Evolutionary conservation across 1,140 invertebrate species (phyloP).

Genomic region (Drosophila sturtevanti): DNA sequence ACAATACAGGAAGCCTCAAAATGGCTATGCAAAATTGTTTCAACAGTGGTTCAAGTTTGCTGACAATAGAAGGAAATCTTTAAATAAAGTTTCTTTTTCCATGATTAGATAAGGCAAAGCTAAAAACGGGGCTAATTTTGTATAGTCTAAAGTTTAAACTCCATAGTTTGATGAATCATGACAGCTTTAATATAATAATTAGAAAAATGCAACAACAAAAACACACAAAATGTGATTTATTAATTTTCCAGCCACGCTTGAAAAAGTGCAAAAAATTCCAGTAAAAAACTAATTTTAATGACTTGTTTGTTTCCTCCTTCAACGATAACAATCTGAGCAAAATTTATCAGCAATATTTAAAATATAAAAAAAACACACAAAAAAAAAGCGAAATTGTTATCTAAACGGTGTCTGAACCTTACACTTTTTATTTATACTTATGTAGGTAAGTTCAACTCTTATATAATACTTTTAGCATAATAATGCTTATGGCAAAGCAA

Average conservation of each 20-base stretch:
- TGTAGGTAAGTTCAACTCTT: constrained; percentile 6
- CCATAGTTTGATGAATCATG: background rate
- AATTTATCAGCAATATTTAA: background rate
- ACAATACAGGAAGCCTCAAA: constrained; percentile 4
- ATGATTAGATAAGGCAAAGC: background rate
- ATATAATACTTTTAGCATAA: background rate
- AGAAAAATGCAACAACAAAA: background rate
- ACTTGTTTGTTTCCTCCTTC: background rate
- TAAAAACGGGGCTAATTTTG: background rate
- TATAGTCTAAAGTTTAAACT: background rate
- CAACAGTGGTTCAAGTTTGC: background rate
- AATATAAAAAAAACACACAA: no score
- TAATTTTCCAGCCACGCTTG: background rate
- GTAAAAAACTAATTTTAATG: background rate
- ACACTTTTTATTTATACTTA: constrained; percentile 1
- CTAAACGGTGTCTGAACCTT: constrained; percentile 6
- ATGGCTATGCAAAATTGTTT: background rate
- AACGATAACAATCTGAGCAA: background rate
- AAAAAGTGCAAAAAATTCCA: background rate
- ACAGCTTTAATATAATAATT: background rate
- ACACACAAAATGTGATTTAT: background rate
- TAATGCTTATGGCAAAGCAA: background rate
- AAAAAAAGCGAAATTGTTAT: background rate
- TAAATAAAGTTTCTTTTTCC: background rate
- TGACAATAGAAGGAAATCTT: background rate